Conservation (phyloP, 2,797 vertebrate species). For the Fringilla coelebs region DNA sequence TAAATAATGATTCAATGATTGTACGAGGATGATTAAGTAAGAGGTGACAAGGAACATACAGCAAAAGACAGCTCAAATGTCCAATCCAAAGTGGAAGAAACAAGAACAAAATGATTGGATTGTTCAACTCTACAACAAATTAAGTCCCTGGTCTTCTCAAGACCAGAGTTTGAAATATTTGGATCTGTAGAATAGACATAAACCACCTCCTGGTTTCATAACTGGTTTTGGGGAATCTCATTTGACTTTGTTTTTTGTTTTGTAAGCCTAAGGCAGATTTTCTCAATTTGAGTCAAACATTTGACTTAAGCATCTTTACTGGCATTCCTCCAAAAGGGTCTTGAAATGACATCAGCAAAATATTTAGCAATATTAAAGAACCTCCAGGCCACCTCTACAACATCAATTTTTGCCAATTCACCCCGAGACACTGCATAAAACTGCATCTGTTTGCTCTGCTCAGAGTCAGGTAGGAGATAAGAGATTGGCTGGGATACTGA, state of each 20-base stretch:
- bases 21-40: background rate
- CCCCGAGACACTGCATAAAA: background rate
- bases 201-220: background rate
- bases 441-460: background rate
- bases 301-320: background rate
- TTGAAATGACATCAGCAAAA: background rate
- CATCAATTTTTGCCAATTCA: background rate
- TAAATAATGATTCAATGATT: background rate
- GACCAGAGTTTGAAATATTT: background rate
- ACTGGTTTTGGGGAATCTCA: background rate
- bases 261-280: background rate
- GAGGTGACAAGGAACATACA: background rate
- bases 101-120: background rate
- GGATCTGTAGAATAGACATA: background rate
- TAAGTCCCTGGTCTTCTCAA: background rate
- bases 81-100: background rate
- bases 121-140: fast-evolving
- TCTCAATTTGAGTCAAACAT: background rate
- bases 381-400: background rate
- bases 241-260: background rate
- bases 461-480: constrained; percentile 7
- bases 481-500: background rate
- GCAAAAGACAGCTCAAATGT: background rate
- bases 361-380: background rate
- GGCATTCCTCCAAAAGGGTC: background rate